Evolutionary conservation across 2,797 vertebrate species (phyloP).

Genomic region (Sphenodon punctatus): DNA sequence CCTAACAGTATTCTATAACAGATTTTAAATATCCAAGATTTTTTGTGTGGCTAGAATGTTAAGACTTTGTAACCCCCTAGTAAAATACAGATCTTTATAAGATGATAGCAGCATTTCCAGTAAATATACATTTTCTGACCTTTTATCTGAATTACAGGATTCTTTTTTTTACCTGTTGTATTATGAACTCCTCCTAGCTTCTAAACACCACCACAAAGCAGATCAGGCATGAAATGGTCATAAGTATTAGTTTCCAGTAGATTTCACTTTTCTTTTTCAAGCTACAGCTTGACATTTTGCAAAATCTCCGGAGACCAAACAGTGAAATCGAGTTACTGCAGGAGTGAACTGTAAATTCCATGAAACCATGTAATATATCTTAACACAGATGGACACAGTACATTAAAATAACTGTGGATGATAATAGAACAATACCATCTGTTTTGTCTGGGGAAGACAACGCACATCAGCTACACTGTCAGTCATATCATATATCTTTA

Average conservation of each 20-base stretch:
- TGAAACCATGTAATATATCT: slow-evolving; percentile 99
- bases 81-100: background rate
- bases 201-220: slow-evolving; percentile 80
- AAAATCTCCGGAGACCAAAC: slow-evolving; percentile 91
- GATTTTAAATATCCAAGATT: slow-evolving; percentile 30
- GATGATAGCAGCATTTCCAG: background rate
- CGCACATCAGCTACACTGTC: slow-evolving; percentile 92
- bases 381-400: slow-evolving; percentile 97
- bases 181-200: slow-evolving; percentile 72
- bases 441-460: slow-evolving; percentile 95
- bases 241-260: slow-evolving; percentile 98
- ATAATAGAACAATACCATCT: slow-evolving; percentile 98
- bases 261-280: slow-evolving; percentile 92
- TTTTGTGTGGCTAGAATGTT: too few species aligned
- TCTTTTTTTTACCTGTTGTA: slow-evolving; percentile 77
- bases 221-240: slow-evolving; percentile 91
- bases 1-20: slow-evolving; percentile 21
- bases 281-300: slow-evolving; percentile 98
- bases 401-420: slow-evolving; percentile 90
- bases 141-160: slow-evolving; percentile 42
- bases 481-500: slow-evolving; percentile 97
- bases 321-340: slow-evolving; percentile 98
- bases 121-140: slow-evolving; percentile 30
- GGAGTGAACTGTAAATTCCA: slow-evolving; percentile 99
- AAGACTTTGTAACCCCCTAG: slow-evolving; percentile 42